These are phyloP conservation scores for Paraplagusia blochii DNA, from an alignment of 2,113 vertebrate genomes.

Conservation along the genomic window DNA sequence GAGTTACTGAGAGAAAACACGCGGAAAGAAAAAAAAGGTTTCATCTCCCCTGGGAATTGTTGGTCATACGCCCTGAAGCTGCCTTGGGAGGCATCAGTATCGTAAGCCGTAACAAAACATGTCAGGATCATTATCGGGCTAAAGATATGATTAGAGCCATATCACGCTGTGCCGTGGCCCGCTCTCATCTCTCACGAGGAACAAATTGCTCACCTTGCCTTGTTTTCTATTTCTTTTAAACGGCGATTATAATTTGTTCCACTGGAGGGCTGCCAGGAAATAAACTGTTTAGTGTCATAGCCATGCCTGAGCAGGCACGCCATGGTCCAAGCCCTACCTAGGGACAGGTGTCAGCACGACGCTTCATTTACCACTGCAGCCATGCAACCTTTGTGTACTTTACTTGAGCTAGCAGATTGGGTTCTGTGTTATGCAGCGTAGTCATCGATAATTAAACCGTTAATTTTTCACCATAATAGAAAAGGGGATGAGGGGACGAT, in stretches of 20 bases:
- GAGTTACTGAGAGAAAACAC: conserved; percentile 19
- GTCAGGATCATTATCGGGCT: conserved; percentile 81
- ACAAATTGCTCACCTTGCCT: conserved; percentile 36
- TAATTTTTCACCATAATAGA: conserved; percentile 14
- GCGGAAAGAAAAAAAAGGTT: conserved; percentile 58
- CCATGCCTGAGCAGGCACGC: conserved; percentile 44
- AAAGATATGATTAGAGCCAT: conserved; percentile 65
- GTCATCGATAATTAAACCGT: conserved; percentile 21
- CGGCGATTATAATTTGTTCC: conserved; percentile 54
- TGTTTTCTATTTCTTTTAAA: conserved; percentile 54
- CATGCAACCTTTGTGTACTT: conserved; percentile 39
- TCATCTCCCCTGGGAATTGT: conserved; percentile 63
- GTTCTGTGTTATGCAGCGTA: conserved; percentile 30
- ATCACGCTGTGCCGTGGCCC: conserved; percentile 18
- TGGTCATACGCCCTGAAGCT: conserved; percentile 73
- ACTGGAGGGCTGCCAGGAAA: conserved; percentile 59
- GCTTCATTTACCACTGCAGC: conserved; percentile 61
- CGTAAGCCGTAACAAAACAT: conserved; percentile 76
- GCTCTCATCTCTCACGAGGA: conserved; percentile 44
- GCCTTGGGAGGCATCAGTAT: conserved; percentile 71
- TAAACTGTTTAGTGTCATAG: conserved; percentile 61
- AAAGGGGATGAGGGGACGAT: not conserved
- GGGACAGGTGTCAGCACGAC: conserved; percentile 54
- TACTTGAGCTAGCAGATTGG: conserved; percentile 12
- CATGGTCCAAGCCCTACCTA: conserved; percentile 28